phyloP scores from a whole-genome alignment of 2,797 vertebrate genomes.

The Lerista edwardsae region DNA sequence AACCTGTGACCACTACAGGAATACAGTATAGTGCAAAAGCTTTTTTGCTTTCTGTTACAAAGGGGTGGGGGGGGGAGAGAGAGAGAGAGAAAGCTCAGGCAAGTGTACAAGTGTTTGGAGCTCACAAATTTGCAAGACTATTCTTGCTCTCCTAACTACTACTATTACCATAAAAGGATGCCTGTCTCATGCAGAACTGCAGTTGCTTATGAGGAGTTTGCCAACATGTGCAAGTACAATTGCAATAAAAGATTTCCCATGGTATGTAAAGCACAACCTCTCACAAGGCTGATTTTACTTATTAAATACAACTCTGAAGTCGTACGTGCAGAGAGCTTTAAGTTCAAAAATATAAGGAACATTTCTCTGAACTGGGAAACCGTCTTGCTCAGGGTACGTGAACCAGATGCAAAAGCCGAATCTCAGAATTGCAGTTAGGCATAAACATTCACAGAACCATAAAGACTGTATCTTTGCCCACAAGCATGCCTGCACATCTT shows the following conservation, averaged over 20 bases:
- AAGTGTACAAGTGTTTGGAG: neutral
- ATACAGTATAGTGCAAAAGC: neutral
- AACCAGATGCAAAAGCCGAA: no score
- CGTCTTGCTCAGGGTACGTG: no score
- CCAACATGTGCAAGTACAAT: neutral
- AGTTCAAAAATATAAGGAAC: no score
- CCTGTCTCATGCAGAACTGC: neutral
- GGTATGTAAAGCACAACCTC: neutral
- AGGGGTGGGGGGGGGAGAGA: neutral
- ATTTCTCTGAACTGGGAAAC: no score
- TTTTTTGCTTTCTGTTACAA: neutral
- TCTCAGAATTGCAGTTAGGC: no score
- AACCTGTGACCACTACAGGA: neutral
- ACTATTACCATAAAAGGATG: neutral
- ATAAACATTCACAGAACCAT: no score
- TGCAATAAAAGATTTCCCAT: neutral
- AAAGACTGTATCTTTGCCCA: no score
- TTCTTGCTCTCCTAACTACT: neutral
- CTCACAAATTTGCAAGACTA: neutral
- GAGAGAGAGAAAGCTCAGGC: neutral
- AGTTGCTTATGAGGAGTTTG: neutral
- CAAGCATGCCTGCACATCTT: no score
- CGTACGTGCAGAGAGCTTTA: no score
- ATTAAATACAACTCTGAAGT: no score
- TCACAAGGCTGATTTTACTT: neutral